Evolutionary conservation across 2,113 vertebrate genomes (phyloP).

Genomic region (Hoplias malabaricus): DNA sequence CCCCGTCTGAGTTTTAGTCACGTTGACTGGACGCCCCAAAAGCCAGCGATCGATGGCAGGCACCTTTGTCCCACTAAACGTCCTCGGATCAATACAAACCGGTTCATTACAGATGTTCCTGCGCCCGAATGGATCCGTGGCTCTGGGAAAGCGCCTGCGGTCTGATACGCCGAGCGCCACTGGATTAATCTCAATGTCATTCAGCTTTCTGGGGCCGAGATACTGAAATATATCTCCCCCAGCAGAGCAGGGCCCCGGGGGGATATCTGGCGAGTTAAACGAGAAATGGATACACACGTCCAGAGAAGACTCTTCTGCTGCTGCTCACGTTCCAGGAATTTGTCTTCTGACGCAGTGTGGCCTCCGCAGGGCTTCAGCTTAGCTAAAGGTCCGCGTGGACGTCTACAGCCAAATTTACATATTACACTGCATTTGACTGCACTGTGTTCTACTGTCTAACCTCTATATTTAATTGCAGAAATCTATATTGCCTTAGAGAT

Average conservation of each 20-base stretch:
- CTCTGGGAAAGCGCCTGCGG: conserved; percentile 14
- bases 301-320: too few species aligned
- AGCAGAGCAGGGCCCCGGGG: neutral
- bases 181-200: conserved; percentile 42
- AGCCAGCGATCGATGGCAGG: conserved; percentile 24
- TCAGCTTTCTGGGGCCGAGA: neutral
- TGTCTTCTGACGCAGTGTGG: neutral
- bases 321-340: neutral
- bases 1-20: conserved; percentile 21
- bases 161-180: conserved; percentile 7
- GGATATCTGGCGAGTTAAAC: neutral
- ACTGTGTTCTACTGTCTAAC: too few species aligned
- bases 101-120: conserved; percentile 41
- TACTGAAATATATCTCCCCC: neutral
- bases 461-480: too few species aligned
- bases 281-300: neutral
- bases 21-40: conserved; percentile 39
- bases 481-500: too few species aligned
- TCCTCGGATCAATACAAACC: conserved; percentile 33
- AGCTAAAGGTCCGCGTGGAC: too few species aligned
- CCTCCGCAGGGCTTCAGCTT: neutral
- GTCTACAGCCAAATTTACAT: too few species aligned
- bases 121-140: conserved; percentile 27
- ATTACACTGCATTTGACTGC: too few species aligned
- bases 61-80: conserved; percentile 40